Evolutionary conservation across 1,140 invertebrate genomes (phyloP).

Genomic region (Sweltsa coloradensis): DNA sequence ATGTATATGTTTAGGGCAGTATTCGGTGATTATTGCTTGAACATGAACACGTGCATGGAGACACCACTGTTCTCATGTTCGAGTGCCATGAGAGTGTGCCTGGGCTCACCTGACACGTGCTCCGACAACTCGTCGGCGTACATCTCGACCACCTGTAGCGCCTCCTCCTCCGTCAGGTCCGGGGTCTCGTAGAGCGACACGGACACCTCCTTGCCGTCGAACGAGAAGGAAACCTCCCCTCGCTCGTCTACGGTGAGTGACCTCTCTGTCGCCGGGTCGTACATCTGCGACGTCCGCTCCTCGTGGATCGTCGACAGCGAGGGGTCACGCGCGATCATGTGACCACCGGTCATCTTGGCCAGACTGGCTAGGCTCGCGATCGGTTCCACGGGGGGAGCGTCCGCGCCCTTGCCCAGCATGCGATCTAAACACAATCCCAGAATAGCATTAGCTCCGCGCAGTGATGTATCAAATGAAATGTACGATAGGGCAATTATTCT

Average conservation of each 20-base stretch:
- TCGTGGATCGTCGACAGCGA: conserved; percentile 83
- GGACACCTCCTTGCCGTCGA: conserved; percentile 83
- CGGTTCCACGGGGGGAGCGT: no score
- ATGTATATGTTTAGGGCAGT: no score
- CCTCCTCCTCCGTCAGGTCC: conserved; percentile 82
- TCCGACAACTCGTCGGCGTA: conserved; percentile 85
- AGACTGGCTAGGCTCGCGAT: no score
- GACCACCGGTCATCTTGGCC: no score
- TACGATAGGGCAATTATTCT: no score
- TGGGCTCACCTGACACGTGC: conserved; percentile 62
- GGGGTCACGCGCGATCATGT: conserved; percentile 53
- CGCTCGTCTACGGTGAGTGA: conserved; percentile 58
- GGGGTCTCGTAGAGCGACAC: conserved; percentile 84
- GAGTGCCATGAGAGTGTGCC: no score
- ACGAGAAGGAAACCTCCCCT: conserved; percentile 76
- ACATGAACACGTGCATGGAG: no score
- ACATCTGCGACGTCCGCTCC: conserved; percentile 76
- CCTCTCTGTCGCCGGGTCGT: conserved; percentile 63
- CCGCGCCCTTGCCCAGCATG: conserved; percentile 3
- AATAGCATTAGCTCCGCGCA: no score
- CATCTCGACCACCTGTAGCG: conserved; percentile 83
- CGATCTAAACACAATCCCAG: not conserved
- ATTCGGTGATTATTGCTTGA: no score
- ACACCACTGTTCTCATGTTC: no score
- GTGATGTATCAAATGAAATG: no score